Percentiles rank a stretch among this genome's conserved stretches.
Conservation (phyloP, 2,888 invertebrate species). For the Pyrrhosoma nymphula region DNA sequence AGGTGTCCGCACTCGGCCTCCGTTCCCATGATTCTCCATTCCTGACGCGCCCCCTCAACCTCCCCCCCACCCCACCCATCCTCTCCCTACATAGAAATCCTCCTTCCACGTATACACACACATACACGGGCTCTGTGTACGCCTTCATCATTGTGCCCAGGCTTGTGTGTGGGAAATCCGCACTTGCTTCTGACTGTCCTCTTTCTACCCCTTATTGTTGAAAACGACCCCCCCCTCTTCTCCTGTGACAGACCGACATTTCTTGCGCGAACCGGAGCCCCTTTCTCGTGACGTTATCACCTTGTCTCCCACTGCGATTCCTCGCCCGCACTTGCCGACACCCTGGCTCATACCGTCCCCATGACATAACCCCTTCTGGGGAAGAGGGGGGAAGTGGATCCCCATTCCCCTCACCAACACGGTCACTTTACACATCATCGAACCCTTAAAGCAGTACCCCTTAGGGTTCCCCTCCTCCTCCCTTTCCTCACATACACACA, state of each 20-base stretch:
- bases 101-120: not conserved
- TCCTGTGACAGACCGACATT: not conserved
- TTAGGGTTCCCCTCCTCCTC: too few relatives aligned
- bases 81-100: too few relatives aligned
- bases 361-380: too few relatives aligned
- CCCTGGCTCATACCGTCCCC: too few relatives aligned
- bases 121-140: not conserved
- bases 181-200: not conserved
- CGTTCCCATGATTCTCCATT: slow-evolving; percentile 28
- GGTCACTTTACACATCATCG: too few relatives aligned
- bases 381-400: too few relatives aligned
- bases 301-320: not conserved
- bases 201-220: not conserved
- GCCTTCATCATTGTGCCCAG: not conserved
- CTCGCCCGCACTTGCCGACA: too few relatives aligned
- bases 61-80: not conserved
- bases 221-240: not conserved
- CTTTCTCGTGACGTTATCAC: not conserved
- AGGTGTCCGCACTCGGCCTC: not conserved
- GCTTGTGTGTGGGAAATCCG: slow-evolving; percentile 18
- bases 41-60: not conserved
- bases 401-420: too few relatives aligned
- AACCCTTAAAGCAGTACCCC: too few relatives aligned
- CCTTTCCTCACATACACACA: not conserved
- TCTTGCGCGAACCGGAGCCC: not conserved